Percentiles rank a stretch among this genome's conserved stretches.
These are phyloP conservation scores for Osmerus mordax DNA, from an alignment of 2,113 vertebrate species.

Conservation along the genomic window DNA sequence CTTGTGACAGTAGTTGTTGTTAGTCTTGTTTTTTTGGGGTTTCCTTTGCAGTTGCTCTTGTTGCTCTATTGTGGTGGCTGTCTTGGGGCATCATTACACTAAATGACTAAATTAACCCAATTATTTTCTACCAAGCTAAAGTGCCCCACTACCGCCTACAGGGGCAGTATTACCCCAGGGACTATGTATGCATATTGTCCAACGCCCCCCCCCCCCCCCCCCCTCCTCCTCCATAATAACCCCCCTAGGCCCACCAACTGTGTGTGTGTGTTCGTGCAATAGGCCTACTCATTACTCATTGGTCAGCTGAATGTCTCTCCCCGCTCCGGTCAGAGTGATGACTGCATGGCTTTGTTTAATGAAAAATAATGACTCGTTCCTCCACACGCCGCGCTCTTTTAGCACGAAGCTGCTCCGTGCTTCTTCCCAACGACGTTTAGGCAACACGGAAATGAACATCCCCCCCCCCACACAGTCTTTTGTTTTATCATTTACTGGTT, in stretches of 20 bases:
- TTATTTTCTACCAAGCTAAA: conserved; percentile 20
- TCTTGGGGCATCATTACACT: conserved; percentile 43
- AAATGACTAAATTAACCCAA: conserved; percentile 51
- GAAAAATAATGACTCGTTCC: conserved; percentile 35
- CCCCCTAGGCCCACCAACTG: background rate
- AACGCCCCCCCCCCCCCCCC: background rate
- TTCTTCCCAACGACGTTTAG: no score
- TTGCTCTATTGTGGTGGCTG: conserved; percentile 8
- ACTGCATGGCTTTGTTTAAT: conserved; percentile 37
- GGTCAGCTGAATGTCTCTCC: conserved; percentile 11
- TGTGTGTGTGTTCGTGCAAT: conserved; percentile 5
- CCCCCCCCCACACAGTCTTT: no score
- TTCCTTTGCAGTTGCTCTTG: no score
- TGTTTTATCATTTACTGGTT: no score
- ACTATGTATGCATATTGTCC: conserved; percentile 7
- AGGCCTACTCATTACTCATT: conserved; percentile 7
- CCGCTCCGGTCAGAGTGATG: conserved; percentile 4
- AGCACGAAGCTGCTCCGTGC: no score
- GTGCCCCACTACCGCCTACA: conserved; percentile 2
- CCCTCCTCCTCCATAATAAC: background rate
- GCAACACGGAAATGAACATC: background rate
- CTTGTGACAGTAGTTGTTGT: conserved; percentile 12
- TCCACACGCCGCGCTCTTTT: conserved; percentile 7
- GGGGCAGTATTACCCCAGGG: background rate
- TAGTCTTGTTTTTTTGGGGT: background rate